Base-by-base conservation (phyloP, 2,797 vertebrate species). In the Rhinella marina region DNA sequence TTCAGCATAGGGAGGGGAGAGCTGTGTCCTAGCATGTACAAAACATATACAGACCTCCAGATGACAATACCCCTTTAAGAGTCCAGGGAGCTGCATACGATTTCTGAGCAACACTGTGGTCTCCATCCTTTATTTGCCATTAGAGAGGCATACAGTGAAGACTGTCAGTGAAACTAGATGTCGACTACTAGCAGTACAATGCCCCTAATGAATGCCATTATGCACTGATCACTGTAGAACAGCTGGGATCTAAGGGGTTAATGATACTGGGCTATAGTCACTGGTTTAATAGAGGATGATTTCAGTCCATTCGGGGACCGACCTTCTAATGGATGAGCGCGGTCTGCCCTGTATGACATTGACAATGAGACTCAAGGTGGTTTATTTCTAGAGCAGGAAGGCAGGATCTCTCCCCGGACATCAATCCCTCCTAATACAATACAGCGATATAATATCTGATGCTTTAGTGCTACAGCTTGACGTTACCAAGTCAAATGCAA, bases 311-410 rank as follows among this genome's bases (percentile, higher is more conserved):
- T 41, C 27, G 56, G 7, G 32, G 21, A 13, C 21, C 50, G 72
- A 50, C 82, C 52, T 16, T 76, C 25, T 84, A 62, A 48, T 25
- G 41, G 32, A 81, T 64, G 32, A 62, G 32, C 29, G 41, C 79
- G 0, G 57, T 21, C 56, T 76, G 19, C 75, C 32, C 82, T 25
- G 54, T 48, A 25, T 41, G 83, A 41, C 70, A 84, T 76, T 84
- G 83, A 84, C 70, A 61, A 84, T 84, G 83, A 76, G 72, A 50
- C 57, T 61, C 83, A 76, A 84, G 72, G 83, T 50, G 83, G 54
- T n/a, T 76, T 84, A 84, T 84, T 84, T 76, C 61, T 84, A 84
- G 83, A 70, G 7, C 23, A 66, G 79, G 61, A 81, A 48, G 19
- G 80, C 19, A 62, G 68, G 66, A 11, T 68, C n/a, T 7, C 6